These are phyloP conservation scores for Parotia lawesii DNA, from an alignment of 2,113 vertebrate species.

Conservation along the genomic window DNA sequence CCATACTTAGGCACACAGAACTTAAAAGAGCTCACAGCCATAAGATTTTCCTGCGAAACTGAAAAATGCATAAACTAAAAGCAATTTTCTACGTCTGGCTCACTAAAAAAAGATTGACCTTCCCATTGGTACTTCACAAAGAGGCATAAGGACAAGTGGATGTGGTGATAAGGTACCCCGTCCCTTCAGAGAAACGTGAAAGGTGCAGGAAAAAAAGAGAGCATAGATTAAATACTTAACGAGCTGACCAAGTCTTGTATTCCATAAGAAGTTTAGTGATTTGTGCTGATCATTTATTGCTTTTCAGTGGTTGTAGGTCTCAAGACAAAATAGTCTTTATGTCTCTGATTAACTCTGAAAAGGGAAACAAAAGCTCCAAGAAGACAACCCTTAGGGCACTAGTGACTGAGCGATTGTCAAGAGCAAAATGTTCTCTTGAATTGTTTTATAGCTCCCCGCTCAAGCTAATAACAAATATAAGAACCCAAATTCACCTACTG, in stretches of 20 bases:
- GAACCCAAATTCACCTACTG: neutral
- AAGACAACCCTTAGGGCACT: neutral
- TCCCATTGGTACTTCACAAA: neutral
- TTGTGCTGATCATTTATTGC: neutral
- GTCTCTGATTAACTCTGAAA: conserved; percentile 32
- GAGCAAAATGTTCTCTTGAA: neutral
- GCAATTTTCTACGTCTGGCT: neutral
- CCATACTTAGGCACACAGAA: neutral
- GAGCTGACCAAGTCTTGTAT: conserved; percentile 17
- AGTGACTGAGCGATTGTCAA: neutral
- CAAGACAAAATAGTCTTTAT: conserved; percentile 2
- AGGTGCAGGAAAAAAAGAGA: neutral
- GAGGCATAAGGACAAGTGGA: neutral
- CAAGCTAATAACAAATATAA: neutral
- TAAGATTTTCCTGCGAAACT: neutral
- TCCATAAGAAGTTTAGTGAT: conserved; percentile 9
- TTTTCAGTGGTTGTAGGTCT: conserved; percentile 4
- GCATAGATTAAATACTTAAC: conserved; percentile 41
- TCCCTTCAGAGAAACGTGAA: conserved; percentile 6
- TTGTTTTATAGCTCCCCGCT: neutral
- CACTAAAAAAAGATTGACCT: neutral
- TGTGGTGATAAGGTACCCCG: neutral
- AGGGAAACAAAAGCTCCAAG: conserved; percentile 2
- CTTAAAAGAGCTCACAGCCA: neutral
- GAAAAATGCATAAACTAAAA: neutral